Evolutionary conservation across 2,797 vertebrate species (phyloP), one percentile per base, ranked within the genome.

Genomic region (Trachops cirrhosus): DNA sequence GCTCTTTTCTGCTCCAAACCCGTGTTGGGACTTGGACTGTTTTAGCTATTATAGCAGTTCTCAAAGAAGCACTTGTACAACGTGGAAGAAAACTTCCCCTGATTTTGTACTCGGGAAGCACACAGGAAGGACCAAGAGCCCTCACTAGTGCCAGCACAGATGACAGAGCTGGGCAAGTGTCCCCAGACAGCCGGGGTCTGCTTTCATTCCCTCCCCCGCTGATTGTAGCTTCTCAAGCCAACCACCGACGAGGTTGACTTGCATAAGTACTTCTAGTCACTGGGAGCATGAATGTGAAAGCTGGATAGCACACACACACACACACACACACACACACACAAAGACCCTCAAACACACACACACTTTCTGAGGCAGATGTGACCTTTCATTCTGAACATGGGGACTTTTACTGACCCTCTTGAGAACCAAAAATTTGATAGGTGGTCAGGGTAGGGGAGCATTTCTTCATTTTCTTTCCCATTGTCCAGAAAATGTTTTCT

Each of bases 21-120:
- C 68, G 18, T 75, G 57, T 93, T 91, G 39, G 79, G 80, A 92
- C 46, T 95, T 96, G 97, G 94, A 91, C 62, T 19, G 41, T 64
- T 90, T 57, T 9, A 29, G 39, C 57, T 68, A 18, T 48, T 86
- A 24, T 18, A 89, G 88, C 70, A 71, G 59, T 32, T 89, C 88
- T 97, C 95, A 96, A 93, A 96, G 97, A 97, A 97, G 85, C 82
- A 70, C 70, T 97, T 96, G 94, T 94, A 93, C 78, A 77, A 93
- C 85, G 95, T 6, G 0, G 74, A 91, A 89, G 93, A 96, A 96
- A 93, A 92, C 74, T 77, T 90, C 57, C 91, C 85, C 54, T 75
- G 92, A 77, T 64, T 86, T 62, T 57, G n/a, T 92, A 14, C 94
- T 96, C 64, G 74, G 74, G 90, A 95, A 97, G 95, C 92, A 89